Base-by-base conservation (phyloP, 2,113 vertebrate genomes). In the Catagonus wagneri region DNA sequence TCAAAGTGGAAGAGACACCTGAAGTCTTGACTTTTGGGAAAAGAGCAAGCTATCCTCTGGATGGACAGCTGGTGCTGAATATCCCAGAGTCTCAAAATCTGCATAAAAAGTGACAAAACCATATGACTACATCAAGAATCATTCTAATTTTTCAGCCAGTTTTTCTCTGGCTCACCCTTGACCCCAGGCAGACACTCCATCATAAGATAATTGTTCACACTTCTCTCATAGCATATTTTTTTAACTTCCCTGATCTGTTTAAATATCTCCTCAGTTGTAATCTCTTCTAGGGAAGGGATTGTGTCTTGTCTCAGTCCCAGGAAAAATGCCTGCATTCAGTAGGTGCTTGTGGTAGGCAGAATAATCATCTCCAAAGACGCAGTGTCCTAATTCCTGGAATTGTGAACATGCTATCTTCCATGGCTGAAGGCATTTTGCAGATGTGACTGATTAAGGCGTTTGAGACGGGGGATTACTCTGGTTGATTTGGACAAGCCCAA, bases 81-180 rank as follows among this genome's bases (percentile, higher is more conserved):
- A 96, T 98, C 98, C 98, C 97, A 96, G 50, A 96, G 97, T 95
- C 98, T 98, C 97, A 98, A 95, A 86, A 98, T 97, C 98, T 98
- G 86, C 2, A 60, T 23, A 52, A 69, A 90, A 86, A 76, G 56
- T 36, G 34, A 88, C 1, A 34, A 78, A 83, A 32, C 88, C 36
- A 52, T 27, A 75, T 17, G 10, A 87, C 22, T 54, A 71, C 1
- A 8, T 93, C 63, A 89, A 58, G 12, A 61, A 61, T 29, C 44
- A 85, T 39, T 76, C 50, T 65, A 32, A 74, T 3, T 65, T 44
- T 94, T 63, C n/a, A 84, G 17, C 63, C 61, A 71, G 1, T 25
- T 36, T 6, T 14, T 81, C 66, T 36, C 68, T 63, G 36, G 20
- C 4, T 79, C 56, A 32, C 1, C n/a, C 32, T 81, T 6, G 3